phyloP scores from a whole-genome alignment of 1,140 invertebrate species.

The Zaprionus camerounensis region DNA sequence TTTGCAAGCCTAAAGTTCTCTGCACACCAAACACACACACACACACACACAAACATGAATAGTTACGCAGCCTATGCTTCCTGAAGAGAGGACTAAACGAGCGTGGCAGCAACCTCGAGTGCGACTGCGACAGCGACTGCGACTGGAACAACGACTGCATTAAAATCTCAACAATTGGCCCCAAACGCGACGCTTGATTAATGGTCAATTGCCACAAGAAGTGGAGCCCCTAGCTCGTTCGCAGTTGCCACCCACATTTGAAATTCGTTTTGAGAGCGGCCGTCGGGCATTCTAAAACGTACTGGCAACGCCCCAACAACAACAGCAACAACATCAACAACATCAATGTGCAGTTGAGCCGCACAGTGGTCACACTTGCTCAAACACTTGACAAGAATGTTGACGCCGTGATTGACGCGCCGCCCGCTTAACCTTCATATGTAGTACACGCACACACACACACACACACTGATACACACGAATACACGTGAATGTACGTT shows the following conservation, averaged over 20 bases:
- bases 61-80: slow-evolving; percentile 66
- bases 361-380: slow-evolving; percentile 46
- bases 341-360: slow-evolving; percentile 12
- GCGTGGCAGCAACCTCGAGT: slow-evolving; percentile 34
- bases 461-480: background rate
- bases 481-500: slow-evolving; percentile 3
- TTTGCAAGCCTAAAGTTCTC: slow-evolving; percentile 70
- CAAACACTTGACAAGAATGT: slow-evolving; percentile 53
- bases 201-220: slow-evolving; percentile 44
- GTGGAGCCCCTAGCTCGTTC: slow-evolving; percentile 22
- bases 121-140: slow-evolving; percentile 28
- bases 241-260: slow-evolving; percentile 12
- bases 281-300: slow-evolving; percentile 38
- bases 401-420: slow-evolving; percentile 59
- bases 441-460: slow-evolving; percentile 1
- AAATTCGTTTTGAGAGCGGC: slow-evolving; percentile 22
- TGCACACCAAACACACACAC: slow-evolving; percentile 16
- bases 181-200: slow-evolving; percentile 50
- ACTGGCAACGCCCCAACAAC: slow-evolving; percentile 33
- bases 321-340: slow-evolving; percentile 21
- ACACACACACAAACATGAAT: slow-evolving; percentile 22
- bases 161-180: slow-evolving; percentile 44
- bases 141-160: slow-evolving; percentile 28
- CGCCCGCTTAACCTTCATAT: slow-evolving; percentile 61
- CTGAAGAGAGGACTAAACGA: slow-evolving; percentile 73